Conservation (phyloP, 2,888 invertebrate species). For the Holacanthella duospinosa region DNA sequence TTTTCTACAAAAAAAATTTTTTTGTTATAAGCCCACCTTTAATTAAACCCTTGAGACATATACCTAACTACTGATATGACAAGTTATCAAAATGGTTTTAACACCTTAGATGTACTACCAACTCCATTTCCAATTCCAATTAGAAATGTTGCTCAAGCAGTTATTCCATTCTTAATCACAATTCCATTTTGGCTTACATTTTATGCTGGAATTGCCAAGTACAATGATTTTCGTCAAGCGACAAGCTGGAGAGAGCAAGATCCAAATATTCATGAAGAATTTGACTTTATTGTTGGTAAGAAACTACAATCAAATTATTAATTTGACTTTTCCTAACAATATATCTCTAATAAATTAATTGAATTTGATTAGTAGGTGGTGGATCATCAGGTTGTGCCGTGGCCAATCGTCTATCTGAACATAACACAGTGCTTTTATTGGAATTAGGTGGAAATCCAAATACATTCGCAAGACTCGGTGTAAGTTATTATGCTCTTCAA, state of each 20-base stretch:
- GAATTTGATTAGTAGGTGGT: slow-evolving; percentile 2
- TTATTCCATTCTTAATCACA: neutral
- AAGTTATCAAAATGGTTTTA: no score
- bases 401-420: slow-evolving; percentile 1
- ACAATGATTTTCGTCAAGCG: neutral
- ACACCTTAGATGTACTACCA: no score
- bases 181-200: slow-evolving; percentile 1
- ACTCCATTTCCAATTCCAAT: neutral
- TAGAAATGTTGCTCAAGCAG: neutral
- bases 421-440: neutral
- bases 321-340: no score
- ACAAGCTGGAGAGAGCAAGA: neutral
- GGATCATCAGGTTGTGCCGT: neutral
- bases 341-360: neutral
- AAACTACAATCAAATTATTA: neutral
- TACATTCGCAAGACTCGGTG: neutral
- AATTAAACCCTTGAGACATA: no score
- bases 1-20: no score
- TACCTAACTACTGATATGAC: no score
- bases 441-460: slow-evolving; percentile 9
- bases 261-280: neutral
- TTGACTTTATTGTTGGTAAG: neutral
- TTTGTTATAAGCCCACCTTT: no score
- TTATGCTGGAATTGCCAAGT: neutral
- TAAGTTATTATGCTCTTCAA: no score